phyloP scores from a whole-genome alignment of 2,113 vertebrate species.

The Anseranas semipalmata region DNA sequence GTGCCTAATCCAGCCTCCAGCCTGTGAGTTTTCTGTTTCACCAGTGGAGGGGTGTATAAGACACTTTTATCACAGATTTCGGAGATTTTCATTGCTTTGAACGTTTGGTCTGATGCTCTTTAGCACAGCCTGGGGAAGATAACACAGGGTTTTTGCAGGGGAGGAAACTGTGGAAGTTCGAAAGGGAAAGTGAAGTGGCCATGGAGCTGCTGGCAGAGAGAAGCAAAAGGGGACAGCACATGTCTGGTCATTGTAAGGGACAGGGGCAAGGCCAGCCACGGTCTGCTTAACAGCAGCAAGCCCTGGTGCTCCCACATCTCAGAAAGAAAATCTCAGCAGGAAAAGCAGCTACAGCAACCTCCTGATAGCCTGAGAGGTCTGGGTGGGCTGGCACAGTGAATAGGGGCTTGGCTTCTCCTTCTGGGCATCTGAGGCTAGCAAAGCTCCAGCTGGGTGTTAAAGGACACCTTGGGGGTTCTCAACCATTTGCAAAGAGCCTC shows the following conservation, averaged over 20 bases:
- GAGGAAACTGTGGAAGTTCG: neutral
- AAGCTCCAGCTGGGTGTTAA: neutral
- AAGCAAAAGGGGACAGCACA: neutral
- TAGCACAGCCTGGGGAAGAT: neutral
- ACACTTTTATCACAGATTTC: neutral
- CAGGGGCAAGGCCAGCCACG: neutral
- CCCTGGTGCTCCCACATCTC: neutral
- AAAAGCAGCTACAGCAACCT: neutral
- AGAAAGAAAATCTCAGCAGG: neutral
- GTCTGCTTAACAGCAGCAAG: neutral
- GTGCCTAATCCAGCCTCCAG: neutral
- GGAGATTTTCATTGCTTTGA: neutral
- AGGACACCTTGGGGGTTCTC: neutral
- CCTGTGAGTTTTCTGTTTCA: neutral
- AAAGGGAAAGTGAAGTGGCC: neutral
- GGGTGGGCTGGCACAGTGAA: neutral
- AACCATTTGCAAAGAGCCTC: neutral
- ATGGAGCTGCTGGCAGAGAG: neutral
- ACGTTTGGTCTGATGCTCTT: neutral
- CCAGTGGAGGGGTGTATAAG: neutral
- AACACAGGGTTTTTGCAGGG: neutral
- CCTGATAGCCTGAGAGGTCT: neutral
- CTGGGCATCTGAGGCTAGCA: neutral
- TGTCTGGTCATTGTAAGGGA: neutral
- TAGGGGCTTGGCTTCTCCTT: neutral